These are phyloP conservation scores for Manis javanica DNA, from an alignment of 2,797 vertebrate species.

Conservation along the genomic window DNA sequence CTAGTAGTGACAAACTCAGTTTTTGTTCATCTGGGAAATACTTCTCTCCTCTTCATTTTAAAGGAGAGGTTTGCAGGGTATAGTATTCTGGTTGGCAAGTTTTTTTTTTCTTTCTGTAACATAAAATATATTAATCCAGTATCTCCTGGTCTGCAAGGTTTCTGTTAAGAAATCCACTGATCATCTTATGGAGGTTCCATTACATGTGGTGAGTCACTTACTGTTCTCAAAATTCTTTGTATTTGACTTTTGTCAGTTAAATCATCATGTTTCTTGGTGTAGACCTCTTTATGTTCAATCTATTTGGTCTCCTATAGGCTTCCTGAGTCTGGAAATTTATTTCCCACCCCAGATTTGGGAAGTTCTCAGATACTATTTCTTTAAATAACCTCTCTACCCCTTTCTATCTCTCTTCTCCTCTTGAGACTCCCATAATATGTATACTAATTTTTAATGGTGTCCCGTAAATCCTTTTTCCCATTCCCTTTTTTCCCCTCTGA, in stretches of 20 bases:
- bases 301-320: neutral
- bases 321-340: neutral
- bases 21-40: neutral
- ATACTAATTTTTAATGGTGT: neutral
- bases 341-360: neutral
- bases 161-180: neutral
- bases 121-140: neutral
- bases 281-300: neutral
- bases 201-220: neutral
- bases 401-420: neutral
- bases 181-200: neutral
- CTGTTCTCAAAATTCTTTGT: conserved; percentile 41
- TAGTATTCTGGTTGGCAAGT: neutral
- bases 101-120: neutral
- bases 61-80: neutral
- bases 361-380: neutral
- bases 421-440: neutral
- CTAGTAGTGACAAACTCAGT: neutral
- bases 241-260: conserved; percentile 6
- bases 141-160: neutral
- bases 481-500: neutral
- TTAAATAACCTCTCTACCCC: neutral
- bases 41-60: neutral
- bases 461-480: neutral
- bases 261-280: neutral